Conservation (phyloP, 1,140 invertebrate genomes). For the Tachypleus tridentatus region DNA sequence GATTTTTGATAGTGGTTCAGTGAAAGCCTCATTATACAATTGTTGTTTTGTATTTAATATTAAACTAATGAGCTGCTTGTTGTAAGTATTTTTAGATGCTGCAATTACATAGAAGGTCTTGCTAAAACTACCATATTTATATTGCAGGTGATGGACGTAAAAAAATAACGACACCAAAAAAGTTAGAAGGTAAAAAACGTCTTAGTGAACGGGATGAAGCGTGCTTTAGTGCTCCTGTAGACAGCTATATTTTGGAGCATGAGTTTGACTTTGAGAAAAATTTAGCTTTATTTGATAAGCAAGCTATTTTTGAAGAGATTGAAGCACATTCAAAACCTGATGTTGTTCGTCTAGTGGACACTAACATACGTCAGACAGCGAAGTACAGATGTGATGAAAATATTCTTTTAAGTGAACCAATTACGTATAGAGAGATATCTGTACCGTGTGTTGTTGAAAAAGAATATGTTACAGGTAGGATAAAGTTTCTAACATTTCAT, state of each 20-base stretch:
- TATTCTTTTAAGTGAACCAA: constrained; percentile 52
- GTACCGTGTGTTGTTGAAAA: constrained; percentile 47
- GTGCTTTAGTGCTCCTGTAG: constrained; percentile 47
- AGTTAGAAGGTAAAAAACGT: constrained; percentile 35
- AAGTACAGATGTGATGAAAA: constrained; percentile 72
- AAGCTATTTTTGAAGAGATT: constrained; percentile 54
- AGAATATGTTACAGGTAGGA: constrained; percentile 57
- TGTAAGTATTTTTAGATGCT: too few relatives aligned
- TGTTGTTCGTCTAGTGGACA: constrained; percentile 41
- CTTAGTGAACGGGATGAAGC: constrained; percentile 41
- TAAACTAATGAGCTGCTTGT: too few relatives aligned
- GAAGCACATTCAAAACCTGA: constrained; percentile 53
- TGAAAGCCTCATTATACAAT: too few relatives aligned
- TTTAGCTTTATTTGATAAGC: constrained; percentile 77
- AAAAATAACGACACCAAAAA: constrained; percentile 25
- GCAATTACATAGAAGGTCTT: too few relatives aligned
- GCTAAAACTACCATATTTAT: too few relatives aligned
- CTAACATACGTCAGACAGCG: constrained; percentile 19
- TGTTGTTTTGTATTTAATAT: too few relatives aligned
- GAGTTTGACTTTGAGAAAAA: constrained; percentile 93
- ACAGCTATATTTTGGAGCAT: constrained; percentile 44
- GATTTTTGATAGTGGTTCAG: too few relatives aligned
- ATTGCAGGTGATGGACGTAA: neutral
- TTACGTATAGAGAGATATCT: constrained; percentile 53
- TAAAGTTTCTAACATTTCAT: too few relatives aligned